phyloP scores from a whole-genome alignment of 2,797 vertebrate genomes.

The Cetoscarus ocellatus region DNA sequence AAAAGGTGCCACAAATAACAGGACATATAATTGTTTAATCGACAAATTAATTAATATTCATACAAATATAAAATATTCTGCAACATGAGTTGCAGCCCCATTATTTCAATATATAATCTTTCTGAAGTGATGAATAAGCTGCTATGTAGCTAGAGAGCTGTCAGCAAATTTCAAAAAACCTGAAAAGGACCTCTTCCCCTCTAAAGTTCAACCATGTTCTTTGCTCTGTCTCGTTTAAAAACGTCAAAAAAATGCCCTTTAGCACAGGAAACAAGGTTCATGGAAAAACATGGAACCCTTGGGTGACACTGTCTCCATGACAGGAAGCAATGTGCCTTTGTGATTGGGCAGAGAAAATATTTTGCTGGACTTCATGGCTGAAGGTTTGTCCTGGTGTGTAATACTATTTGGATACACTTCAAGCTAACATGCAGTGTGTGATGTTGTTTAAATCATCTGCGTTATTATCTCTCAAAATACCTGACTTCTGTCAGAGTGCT shows the following conservation, averaged over 20 bases:
- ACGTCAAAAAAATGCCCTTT: constrained; percentile 44
- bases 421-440: constrained; percentile 49
- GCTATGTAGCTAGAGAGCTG: not conserved
- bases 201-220: constrained; percentile 4
- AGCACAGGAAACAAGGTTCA: constrained; percentile 76
- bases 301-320: constrained; percentile 69
- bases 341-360: constrained; percentile 85
- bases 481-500: constrained; percentile 59
- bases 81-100: no score
- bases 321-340: constrained; percentile 80
- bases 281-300: constrained; percentile 73
- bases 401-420: constrained; percentile 47
- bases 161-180: not conserved
- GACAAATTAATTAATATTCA: no score
- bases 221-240: constrained; percentile 11
- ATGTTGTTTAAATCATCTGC: constrained; percentile 79
- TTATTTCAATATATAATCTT: not conserved
- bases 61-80: no score
- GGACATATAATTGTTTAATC: no score
- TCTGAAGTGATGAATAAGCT: no score
- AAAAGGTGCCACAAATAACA: no score
- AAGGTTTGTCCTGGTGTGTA: constrained; percentile 58
- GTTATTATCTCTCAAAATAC: constrained; percentile 73
- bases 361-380: constrained; percentile 74
- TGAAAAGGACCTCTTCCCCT: not conserved